Conservation (phyloP, 1,140 invertebrate species). For the Schlechtendalia chinensis region DNA sequence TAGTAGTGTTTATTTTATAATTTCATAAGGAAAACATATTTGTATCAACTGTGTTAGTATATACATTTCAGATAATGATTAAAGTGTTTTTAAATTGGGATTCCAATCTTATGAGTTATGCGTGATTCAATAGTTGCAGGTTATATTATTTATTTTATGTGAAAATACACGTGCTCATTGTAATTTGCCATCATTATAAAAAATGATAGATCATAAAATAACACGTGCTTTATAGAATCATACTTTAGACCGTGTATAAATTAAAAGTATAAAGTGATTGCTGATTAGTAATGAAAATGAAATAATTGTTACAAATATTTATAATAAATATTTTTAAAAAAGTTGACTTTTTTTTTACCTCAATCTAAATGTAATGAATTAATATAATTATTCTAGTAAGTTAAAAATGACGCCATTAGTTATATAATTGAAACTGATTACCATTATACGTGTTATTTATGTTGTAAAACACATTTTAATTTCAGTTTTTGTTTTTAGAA, state of each 20-base stretch:
- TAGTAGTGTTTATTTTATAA: too few species aligned
- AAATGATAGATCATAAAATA: background rate
- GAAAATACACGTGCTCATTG: background rate
- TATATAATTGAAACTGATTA: too few species aligned
- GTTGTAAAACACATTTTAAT: too few species aligned
- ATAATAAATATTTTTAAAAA: background rate
- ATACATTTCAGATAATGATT: background rate
- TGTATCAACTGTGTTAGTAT: too few species aligned
- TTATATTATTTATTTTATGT: background rate
- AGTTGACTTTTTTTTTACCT: slow-evolving; percentile 9
- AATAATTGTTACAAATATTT: too few species aligned
- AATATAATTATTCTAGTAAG: background rate
- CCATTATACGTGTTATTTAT: too few species aligned
- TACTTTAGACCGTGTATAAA: background rate
- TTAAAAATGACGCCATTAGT: too few species aligned
- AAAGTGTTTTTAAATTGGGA: background rate
- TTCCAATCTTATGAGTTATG: background rate
- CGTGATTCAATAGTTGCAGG: background rate
- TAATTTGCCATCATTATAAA: background rate
- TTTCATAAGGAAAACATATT: background rate
- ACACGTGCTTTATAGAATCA: background rate
- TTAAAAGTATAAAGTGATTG: background rate
- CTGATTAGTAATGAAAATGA: background rate
- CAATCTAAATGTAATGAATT: background rate
- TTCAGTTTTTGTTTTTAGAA: too few species aligned